phyloP scores from a whole-genome alignment of 1,140 invertebrate genomes.

The Drosophila bifasciata region DNA sequence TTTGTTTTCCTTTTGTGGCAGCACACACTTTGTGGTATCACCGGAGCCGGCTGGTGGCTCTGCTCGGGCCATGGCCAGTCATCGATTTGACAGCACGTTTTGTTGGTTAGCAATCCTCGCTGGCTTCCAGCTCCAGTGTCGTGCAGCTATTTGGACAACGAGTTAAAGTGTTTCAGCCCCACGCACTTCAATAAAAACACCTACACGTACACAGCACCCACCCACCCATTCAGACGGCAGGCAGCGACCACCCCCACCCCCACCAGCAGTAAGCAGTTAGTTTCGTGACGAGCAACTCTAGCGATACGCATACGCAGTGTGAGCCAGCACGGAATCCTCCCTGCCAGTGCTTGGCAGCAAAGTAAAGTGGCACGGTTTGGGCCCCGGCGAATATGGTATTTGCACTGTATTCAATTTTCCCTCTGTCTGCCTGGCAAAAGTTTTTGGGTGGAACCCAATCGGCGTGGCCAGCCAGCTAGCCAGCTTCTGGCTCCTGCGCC shows the following conservation, averaged over 20 bases:
- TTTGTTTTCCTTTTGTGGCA: slow-evolving; percentile 14
- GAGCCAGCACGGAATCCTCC: slow-evolving; percentile 46
- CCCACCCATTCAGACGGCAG: background rate
- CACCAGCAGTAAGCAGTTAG: slow-evolving; percentile 27
- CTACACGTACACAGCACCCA: slow-evolving; percentile 53
- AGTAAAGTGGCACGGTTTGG: slow-evolving; percentile 19
- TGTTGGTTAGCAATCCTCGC: slow-evolving; percentile 23
- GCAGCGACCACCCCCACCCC: too few species aligned
- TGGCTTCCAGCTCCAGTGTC: slow-evolving; percentile 34
- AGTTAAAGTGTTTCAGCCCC: slow-evolving; percentile 75
- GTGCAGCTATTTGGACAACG: slow-evolving; percentile 59
- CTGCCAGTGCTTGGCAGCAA: background rate
- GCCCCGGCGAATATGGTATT: slow-evolving; percentile 48
- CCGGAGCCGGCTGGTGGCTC: background rate
- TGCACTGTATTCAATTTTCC: slow-evolving; percentile 54
- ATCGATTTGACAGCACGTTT: slow-evolving; percentile 50
- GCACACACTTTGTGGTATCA: slow-evolving; percentile 10
- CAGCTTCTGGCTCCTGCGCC: slow-evolving; percentile 21
- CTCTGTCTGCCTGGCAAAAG: slow-evolving; percentile 46
- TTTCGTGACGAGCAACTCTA: slow-evolving; percentile 66
- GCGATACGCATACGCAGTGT: slow-evolving; percentile 73
- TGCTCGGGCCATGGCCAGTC: slow-evolving; percentile 14
- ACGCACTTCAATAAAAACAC: slow-evolving; percentile 81
- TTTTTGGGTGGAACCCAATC: slow-evolving; percentile 22
- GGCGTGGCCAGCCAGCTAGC: slow-evolving; percentile 25